Evolutionary conservation across 2,797 vertebrate species (phyloP), one percentile per base, ranked within the genome.

Genomic region (Melanotaenia trifasciata): DNA sequence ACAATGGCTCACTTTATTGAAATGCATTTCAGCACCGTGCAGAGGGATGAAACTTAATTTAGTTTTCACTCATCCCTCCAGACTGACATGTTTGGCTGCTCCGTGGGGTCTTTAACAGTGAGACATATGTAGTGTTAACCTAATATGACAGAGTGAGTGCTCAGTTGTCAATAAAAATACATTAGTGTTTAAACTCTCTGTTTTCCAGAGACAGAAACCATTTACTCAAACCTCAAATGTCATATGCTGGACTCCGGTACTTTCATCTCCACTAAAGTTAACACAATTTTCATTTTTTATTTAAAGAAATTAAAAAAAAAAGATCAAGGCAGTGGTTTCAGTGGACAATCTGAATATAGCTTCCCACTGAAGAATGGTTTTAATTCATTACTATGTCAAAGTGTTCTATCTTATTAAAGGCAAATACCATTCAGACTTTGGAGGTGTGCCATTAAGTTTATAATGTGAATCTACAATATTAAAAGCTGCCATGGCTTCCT

Each of bases 331-430:
- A 51, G 56, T 30, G 50, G 45, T 68, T 73, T 67, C 33, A 75
- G 58, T 78, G 51, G 61, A 45, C 26, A 68, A 74, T 77, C 63
- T 79, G 43, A 32, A 32, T 4, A 3, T 54, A 58, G 22, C 64
- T 70, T 80, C 66, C 62, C 64, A 62, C 64, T 36, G 60, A 79
- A 67, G 71, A 74, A 79, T 74, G 67, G 81, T 72, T 85, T 85
- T 67, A 65, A 87, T 83, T 88, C 76, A 83, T 88, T 75, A 83
- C 57, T 63, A 64, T 81, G 67, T 79, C 78, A 89, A 85, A 79
- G 76, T n/a, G 64, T 77, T 83, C 58, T 50, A 64, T 74, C 74
- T 84, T 62, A 65, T 73, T 45, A 83, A 84, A 87, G 70, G 68
- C 64, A 76, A 84, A 88, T 82, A 67, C 74, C 36, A 87, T 76